Percentiles rank a stretch among this genome's conserved stretches.
Conservation (phyloP, 2,888 invertebrate species). For the Phrixothrix hirtus region DNA sequence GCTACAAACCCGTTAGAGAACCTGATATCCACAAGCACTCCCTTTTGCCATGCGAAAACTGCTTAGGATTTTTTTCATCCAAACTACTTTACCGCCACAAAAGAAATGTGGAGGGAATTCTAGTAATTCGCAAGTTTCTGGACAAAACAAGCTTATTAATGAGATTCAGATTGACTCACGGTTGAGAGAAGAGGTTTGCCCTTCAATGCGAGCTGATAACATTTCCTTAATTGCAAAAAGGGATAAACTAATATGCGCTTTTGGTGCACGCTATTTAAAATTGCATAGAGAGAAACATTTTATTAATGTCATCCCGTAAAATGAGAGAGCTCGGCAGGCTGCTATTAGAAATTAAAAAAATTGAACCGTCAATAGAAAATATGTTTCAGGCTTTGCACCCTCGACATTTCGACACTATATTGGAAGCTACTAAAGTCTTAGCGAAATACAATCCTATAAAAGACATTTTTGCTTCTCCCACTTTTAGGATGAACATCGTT, state of each 20-base stretch:
- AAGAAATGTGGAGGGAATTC: background rate
- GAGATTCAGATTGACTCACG: background rate
- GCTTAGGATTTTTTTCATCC: no score
- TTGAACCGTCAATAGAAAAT: constrained; percentile 9
- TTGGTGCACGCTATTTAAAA: constrained; percentile 27
- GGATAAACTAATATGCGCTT: constrained; percentile 14
- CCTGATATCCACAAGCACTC: background rate
- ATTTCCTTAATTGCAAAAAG: background rate
- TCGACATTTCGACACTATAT: constrained; percentile 20
- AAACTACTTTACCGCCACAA: background rate
- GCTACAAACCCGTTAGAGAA: background rate
- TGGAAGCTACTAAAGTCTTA: constrained; percentile 22
- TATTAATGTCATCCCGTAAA: constrained; percentile 25
- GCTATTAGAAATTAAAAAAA: constrained; percentile 22
- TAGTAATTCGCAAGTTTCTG: background rate
- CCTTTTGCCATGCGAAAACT: background rate
- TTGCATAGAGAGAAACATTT: constrained; percentile 29
- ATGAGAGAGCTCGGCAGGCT: constrained; percentile 30
- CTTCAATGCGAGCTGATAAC: background rate
- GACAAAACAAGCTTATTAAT: background rate
- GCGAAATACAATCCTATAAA: constrained; percentile 16
- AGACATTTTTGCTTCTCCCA: constrained; percentile 13
- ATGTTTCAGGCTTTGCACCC: constrained; percentile 20
- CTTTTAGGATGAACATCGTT: constrained; percentile 22
- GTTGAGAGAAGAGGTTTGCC: background rate